Percentiles rank a stretch among this genome's conserved stretches.
These are phyloP conservation scores for Micromesistius poutassou DNA, from an alignment of 2,797 vertebrate species.

Conservation along the genomic window DNA sequence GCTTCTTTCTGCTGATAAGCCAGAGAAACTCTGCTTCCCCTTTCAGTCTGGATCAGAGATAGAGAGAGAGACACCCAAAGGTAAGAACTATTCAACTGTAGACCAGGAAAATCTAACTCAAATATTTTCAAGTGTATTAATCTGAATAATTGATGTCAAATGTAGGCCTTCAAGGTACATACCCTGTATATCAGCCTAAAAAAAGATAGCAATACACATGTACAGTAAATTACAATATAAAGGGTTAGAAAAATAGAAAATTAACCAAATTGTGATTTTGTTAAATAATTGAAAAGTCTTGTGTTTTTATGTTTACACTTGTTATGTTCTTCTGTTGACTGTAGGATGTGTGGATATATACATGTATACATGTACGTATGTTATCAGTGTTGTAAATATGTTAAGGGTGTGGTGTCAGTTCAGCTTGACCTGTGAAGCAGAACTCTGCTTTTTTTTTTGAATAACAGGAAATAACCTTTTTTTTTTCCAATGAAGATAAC, in stretches of 20 bases:
- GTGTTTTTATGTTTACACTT: neutral
- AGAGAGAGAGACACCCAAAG: neutral
- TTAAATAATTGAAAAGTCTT: neutral
- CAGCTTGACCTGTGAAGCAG: slow-evolving; percentile 1
- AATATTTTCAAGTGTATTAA: neutral
- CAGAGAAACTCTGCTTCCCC: neutral
- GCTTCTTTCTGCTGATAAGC: neutral
- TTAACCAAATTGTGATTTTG: neutral
- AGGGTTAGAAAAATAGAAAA: no score
- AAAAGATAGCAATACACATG: neutral
- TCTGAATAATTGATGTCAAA: neutral
- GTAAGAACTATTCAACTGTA: neutral
- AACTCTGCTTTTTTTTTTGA: neutral
- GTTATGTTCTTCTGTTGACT: neutral
- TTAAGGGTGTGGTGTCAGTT: neutral
- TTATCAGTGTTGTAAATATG: neutral
- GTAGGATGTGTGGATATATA: neutral
- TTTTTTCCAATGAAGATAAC: no score
- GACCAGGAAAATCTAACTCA: neutral
- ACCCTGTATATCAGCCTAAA: neutral
- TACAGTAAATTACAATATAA: no score
- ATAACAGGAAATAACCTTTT: neutral
- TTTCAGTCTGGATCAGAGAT: neutral
- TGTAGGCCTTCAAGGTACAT: neutral
- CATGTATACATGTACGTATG: neutral